phyloP scores from a whole-genome alignment of 1,140 invertebrate genomes.

The Psilanteris sp. region DNA sequence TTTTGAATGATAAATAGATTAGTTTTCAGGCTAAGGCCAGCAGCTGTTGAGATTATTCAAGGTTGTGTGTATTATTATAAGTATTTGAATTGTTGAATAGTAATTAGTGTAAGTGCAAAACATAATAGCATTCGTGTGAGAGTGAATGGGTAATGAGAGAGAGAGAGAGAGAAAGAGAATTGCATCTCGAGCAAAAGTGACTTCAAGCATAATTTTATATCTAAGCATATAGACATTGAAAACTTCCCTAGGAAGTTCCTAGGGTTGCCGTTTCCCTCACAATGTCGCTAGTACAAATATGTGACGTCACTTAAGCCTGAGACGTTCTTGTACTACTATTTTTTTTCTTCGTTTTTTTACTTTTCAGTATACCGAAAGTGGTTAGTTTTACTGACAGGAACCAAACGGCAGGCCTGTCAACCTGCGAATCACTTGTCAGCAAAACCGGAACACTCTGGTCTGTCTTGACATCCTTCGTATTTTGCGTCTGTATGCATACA shows the following conservation, averaged over 20 bases:
- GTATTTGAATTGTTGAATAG: slow-evolving; percentile 80
- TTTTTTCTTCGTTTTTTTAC: slow-evolving; percentile 12
- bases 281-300: slow-evolving; percentile 27
- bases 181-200: slow-evolving; percentile 12
- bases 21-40: slow-evolving; percentile 72
- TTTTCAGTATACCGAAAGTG: slow-evolving; percentile 3
- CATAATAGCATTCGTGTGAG: no score
- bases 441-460: background rate
- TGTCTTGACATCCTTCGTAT: slow-evolving; percentile 24
- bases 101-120: slow-evolving; percentile 69
- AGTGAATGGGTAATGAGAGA: slow-evolving; percentile 9
- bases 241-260: background rate
- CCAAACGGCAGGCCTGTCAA: slow-evolving; percentile 1
- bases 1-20: slow-evolving; percentile 68
- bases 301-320: slow-evolving; percentile 6
- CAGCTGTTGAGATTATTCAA: slow-evolving; percentile 81
- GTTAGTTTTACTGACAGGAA: background rate
- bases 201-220: slow-evolving; percentile 5
- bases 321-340: no score
- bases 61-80: slow-evolving; percentile 80
- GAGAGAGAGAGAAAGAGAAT: slow-evolving; percentile 1
- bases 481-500: slow-evolving; percentile 33
- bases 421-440: background rate
- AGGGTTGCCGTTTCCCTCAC: background rate
- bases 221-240: background rate